Evolutionary conservation across 2,113 vertebrate species (phyloP), one percentile per base, ranked within the genome.

Genomic region (Pelodiscus sinensis): DNA sequence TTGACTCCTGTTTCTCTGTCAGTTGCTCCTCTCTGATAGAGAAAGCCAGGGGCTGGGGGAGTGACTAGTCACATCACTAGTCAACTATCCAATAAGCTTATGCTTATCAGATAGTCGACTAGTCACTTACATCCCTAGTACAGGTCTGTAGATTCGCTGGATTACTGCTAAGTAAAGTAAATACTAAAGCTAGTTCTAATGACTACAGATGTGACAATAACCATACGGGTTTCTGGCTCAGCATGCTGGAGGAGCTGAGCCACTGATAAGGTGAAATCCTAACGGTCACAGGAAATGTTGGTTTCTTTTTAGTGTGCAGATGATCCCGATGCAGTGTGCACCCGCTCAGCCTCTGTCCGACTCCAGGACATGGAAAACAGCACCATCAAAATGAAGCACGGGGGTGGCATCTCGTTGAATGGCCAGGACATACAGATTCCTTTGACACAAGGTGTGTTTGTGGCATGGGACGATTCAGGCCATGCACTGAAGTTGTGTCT

Each of bases 311-410:
- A 99, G 99, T 99, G 99, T 96, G 99, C 98, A 1, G 99, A 99
- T 79, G 99, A 99, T 95, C 98, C 98, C 2, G 99, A 99, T 56
- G 99, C 99, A 0, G 98, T 99, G 80, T 99, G 99, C 93, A 99
- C 99, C 55, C 98, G 98, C 85, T 99, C 99, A 0, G 98, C 98
- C 90, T 98, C 98, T 0, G 91, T 99, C 80, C 98, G 97, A 50
- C 98, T 99, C 93, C 95, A 89, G 4, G 91, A 97, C 24, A 96
- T 98, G 97, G 98, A 98, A 90, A 96, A 98, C 95, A 98, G 98
- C 96, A 98, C 98, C 2, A 96, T 99, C 90, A 99, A 98, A 96
- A 96, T 99, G 95, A 99, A 99, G 92, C 99, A 99, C 0, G 99
- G 99, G 38, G 99, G 99, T 18, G 93, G 98, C 35, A 97, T 99